A percentile compares a stretch with the other conserved stretches of the same genome.
These are phyloP conservation scores for Aurelia sp. DNA, from an alignment of 30 jellyfish, hydroid and myxozoan genomes.

Conservation along the genomic window DNA sequence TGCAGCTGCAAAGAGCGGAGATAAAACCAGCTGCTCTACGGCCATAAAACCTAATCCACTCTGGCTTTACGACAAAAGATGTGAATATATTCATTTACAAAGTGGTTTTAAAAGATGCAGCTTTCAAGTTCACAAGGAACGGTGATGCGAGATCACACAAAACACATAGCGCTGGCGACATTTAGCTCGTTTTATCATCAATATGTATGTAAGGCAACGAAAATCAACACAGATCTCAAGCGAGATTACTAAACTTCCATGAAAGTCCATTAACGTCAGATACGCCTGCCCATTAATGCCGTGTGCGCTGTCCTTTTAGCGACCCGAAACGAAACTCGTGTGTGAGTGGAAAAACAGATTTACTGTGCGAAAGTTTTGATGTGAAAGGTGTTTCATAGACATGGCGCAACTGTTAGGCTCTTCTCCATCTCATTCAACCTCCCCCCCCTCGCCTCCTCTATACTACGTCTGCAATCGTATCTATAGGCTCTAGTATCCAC, in stretches of 20 bases:
- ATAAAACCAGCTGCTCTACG: background rate
- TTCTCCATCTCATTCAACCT: too few species aligned
- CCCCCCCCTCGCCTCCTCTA: too few species aligned
- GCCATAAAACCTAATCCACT: too few species aligned
- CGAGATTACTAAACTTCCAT: background rate
- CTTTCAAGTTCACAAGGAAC: constrained; percentile 51
- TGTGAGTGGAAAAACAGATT: background rate
- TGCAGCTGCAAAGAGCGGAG: too few species aligned
- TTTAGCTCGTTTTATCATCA: background rate
- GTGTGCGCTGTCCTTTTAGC: constrained; percentile 33
- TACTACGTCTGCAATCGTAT: too few species aligned
- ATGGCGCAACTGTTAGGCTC: too few species aligned
- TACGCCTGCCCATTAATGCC: constrained; percentile 14
- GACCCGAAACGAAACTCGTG: constrained; percentile 13
- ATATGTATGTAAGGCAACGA: background rate
- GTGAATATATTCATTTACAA: constrained; percentile 44
- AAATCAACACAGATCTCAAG: background rate
- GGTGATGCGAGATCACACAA: background rate
- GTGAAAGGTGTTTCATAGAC: too few species aligned
- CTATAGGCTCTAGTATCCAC: too few species aligned
- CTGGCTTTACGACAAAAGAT: background rate
- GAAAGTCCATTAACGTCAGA: background rate
- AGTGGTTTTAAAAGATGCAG: constrained; percentile 53
- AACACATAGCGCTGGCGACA: constrained; percentile 14
- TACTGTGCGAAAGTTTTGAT: too few species aligned